A percentile compares a stretch with the other conserved stretches of the same genome.
Evolutionary conservation across 2,113 vertebrate genomes (phyloP).

Genomic region (Pelvicachromis taeniatus): DNA sequence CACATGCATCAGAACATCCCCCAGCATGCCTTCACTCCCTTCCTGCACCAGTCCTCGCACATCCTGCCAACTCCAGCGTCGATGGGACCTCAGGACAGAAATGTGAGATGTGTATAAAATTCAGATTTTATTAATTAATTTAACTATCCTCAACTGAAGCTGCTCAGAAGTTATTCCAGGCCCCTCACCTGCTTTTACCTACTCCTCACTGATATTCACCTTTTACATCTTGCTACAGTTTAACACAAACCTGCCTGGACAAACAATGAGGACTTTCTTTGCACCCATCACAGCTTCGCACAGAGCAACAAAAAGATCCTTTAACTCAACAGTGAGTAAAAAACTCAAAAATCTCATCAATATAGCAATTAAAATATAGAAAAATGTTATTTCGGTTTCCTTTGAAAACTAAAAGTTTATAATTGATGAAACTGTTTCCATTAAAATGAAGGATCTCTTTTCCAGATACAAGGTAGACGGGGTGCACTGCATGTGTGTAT

Average conservation of each 20-base stretch:
- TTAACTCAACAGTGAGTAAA: slow-evolving; percentile 80
- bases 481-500: slow-evolving; percentile 88
- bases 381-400: background rate
- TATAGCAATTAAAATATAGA: background rate
- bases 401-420: background rate
- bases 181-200: background rate
- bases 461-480: slow-evolving; percentile 84
- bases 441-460: background rate
- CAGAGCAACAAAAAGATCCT: slow-evolving; percentile 76
- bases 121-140: background rate
- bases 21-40: slow-evolving; percentile 78
- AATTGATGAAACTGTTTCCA: background rate
- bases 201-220: too few species aligned
- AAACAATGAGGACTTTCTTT: slow-evolving; percentile 73
- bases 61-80: slow-evolving; percentile 9
- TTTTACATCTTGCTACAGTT: slow-evolving; percentile 65
- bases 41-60: slow-evolving; percentile 51
- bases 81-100: slow-evolving; percentile 46
- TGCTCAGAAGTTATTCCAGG: background rate
- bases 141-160: background rate
- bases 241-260: slow-evolving; percentile 78
- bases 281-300: slow-evolving; percentile 81
- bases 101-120: slow-evolving; percentile 26
- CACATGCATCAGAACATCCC: slow-evolving; percentile 76
- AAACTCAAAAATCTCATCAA: background rate